Evolutionary conservation across 1,140 invertebrate species (phyloP), one percentile per base, ranked within the genome.

Genomic region (Acyrthosiphon pisum): DNA sequence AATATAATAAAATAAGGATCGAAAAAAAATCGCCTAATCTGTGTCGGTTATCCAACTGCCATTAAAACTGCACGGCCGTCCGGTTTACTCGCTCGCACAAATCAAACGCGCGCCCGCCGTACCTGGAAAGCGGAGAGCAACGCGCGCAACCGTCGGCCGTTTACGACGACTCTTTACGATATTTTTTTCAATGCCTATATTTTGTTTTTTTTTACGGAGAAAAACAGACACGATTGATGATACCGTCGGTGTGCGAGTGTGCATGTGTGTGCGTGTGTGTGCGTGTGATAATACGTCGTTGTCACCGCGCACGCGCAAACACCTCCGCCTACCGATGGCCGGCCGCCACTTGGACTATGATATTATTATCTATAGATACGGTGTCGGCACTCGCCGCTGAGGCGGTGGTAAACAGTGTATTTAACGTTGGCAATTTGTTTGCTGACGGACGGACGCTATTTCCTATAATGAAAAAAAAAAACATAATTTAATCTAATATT

Each of bases 161-260:
- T 84, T 23, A 9, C 35, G n/a, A 83, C 76, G 22, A 41, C 37
- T 84, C 37, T 84, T 35, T 35, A 14, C 23, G 22, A 84, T 84
- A 41, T 84, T 84, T 44, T 84, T 84, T 83, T 83, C 60, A 76
- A 76, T 76, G n/a, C 60, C 60, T 76, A 76, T 76, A 76, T 76
- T 76, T 76, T 46, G 44, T 87, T 86, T 30, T 46, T 48, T 48
- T 88, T 48, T 88, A 86, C 30, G 30, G 9, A 84, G 23, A 84
- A 84, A 84, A 44, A 84, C 37, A 84, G 23, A 84, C 23, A 86
- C 26, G 44, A 86, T 46, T 48, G 11, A 20, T n/a, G 44, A 88
- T 48, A 87, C 26, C 44, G 44, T 87, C 30, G 41, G 87, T 53
- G 48, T 89, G 87, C 35, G 20, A 53, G 48, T 53, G 87, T 89